phyloP scores from a whole-genome alignment of 2,113 vertebrate genomes.

The Picathartes gymnocephalus region DNA sequence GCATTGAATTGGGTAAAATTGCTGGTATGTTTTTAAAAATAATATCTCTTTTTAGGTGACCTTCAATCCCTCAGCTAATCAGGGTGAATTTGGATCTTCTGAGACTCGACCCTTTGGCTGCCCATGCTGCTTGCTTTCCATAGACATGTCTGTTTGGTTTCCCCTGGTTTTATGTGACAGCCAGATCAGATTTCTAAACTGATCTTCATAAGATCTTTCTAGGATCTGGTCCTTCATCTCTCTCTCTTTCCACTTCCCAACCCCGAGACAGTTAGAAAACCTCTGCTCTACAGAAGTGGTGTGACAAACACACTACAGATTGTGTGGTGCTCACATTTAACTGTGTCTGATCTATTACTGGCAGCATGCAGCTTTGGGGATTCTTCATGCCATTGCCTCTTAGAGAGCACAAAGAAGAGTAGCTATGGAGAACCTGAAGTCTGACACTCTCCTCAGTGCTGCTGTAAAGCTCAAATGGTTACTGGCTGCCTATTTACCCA shows the following conservation, averaged over 20 bases:
- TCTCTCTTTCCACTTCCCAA: background rate
- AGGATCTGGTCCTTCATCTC: background rate
- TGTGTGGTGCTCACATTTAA: background rate
- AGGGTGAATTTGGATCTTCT: background rate
- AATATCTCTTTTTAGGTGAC: background rate
- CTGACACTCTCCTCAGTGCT: background rate
- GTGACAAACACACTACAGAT: background rate
- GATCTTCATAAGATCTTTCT: background rate
- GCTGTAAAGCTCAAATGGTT: background rate
- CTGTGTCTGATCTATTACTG: background rate
- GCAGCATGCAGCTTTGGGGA: background rate
- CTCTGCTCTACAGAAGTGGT: background rate
- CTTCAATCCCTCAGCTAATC: background rate
- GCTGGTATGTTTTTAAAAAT: background rate
- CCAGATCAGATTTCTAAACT: background rate
- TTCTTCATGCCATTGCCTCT: fast-evolving
- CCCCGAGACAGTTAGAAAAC: background rate
- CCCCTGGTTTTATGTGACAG: background rate
- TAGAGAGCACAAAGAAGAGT: background rate
- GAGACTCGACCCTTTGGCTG: background rate
- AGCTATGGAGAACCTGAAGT: background rate
- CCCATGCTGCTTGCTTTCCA: background rate
- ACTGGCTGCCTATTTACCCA: background rate
- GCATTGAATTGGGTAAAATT: background rate
- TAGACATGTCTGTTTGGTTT: background rate